phyloP scores from a whole-genome alignment of 2,797 vertebrate genomes.

The Pseudomugil tenellus region DNA sequence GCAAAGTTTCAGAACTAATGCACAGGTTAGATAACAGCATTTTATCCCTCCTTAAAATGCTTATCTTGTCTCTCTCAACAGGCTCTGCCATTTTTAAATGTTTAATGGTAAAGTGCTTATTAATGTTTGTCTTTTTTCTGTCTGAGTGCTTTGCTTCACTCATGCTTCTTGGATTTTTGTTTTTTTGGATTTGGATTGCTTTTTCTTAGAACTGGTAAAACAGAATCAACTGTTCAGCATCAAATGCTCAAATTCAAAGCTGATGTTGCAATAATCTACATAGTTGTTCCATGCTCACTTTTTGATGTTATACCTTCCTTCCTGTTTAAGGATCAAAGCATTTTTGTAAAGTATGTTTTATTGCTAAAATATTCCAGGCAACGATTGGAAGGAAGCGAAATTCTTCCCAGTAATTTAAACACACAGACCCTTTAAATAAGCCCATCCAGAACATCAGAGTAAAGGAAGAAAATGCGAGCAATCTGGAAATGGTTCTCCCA shows the following conservation, averaged over 20 bases:
- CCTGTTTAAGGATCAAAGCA: constrained; percentile 19
- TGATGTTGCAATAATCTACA: constrained; percentile 12
- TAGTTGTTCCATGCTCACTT: constrained; percentile 28
- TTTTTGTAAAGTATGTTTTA: constrained; percentile 12
- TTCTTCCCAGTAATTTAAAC: constrained; percentile 24
- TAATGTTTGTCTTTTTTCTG: constrained; percentile 57
- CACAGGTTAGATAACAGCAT: constrained; percentile 52
- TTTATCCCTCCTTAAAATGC: constrained; percentile 57
- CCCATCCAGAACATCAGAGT: constrained; percentile 25
- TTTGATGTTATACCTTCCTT: constrained; percentile 30
- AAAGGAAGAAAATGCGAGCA: constrained; percentile 43
- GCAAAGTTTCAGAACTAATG: constrained; percentile 30
- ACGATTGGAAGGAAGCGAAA: neutral
- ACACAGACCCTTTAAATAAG: constrained; percentile 11
- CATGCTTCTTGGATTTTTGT: constrained; percentile 37
- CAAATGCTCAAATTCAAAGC: constrained; percentile 24
- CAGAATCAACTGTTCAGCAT: constrained; percentile 23
- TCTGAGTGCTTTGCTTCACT: constrained; percentile 39
- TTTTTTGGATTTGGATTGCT: constrained; percentile 29
- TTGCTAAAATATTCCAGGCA: constrained; percentile 8
- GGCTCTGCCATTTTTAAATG: constrained; percentile 52
- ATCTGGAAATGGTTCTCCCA: constrained; percentile 42
- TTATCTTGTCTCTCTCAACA: constrained; percentile 46
- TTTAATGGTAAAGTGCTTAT: constrained; percentile 60
- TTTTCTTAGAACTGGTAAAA: neutral